Evolutionary conservation across 2,797 vertebrate species (phyloP), one percentile per base, ranked within the genome.

Genomic region (Scleropages formosus): DNA sequence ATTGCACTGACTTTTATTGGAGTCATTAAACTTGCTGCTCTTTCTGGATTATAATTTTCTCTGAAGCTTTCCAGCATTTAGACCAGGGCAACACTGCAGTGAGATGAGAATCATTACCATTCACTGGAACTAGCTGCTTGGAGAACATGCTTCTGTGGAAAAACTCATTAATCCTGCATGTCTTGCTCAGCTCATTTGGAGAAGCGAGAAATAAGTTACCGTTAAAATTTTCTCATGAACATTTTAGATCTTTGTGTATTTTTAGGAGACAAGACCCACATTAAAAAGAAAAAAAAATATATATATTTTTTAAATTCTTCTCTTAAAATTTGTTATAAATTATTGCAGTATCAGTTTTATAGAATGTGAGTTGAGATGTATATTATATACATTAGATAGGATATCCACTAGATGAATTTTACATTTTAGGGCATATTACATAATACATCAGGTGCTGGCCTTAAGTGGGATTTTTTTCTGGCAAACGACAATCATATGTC

Each of bases 401-500:
- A 56, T 56, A 56, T 56, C 9, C 53, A 3, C 7, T 8, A 49
- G 11, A 12, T 56, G 2, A 56, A 62, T 69, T 60, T 75, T 10
- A 51, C 26, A 39, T 20, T 20, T 31, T 46, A 10, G 15, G 44
- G 24, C 7, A 18, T 44, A 46, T 13, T 8, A 22, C 15, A 20
- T n/a, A 20, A 72, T 56, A 20, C 13, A 13, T 79, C 20, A 49
- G 6, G 60, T 72, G 61, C 18, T 27, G 53, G 0, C 72, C 16
- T 72, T 39, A 49, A 77, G 63, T 18, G 64, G 72, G 63, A 78
- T 64, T 74, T 64, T 76, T 1, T 51, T 58, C 66, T 12, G 64
- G 53, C 16, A 56, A 27, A 74, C 60, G 51, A 46, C 78, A 72
- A 63, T 78, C 76, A 75, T 71, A 76, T 20, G 4, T 71, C 68